Evolutionary conservation across 2,797 vertebrate genomes (phyloP).

Genomic region (Aeoliscus strigatus): DNA sequence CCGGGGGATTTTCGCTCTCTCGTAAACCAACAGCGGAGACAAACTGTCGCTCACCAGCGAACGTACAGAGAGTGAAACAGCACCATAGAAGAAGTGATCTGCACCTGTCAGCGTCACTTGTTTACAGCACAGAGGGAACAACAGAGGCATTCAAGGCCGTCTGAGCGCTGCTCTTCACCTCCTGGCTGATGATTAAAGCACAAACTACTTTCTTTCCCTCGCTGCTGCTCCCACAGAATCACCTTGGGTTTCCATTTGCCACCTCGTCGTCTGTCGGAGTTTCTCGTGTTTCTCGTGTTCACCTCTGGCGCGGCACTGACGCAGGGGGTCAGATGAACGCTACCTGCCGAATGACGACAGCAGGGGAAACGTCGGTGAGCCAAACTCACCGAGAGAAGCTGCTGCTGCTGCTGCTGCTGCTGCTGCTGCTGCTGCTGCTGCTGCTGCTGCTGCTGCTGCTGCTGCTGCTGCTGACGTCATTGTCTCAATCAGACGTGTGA

Average conservation of each 20-base stretch:
- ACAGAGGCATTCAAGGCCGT: conserved; percentile 23
- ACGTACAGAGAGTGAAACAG: conserved; percentile 21
- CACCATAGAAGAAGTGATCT: conserved; percentile 21
- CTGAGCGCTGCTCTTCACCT: conserved; percentile 23
- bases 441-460: too few species aligned
- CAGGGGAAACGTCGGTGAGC: conserved; percentile 5
- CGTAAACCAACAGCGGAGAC: too few species aligned
- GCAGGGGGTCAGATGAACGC: conserved; percentile 23
- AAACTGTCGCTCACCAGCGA: not conserved
- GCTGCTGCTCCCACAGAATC: not conserved
- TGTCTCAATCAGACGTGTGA: too few species aligned
- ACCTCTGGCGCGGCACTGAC: conserved; percentile 14
- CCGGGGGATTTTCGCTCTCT: too few species aligned
- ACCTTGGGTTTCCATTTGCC: conserved; percentile 11
- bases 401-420: conserved; percentile 1
- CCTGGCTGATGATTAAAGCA: conserved; percentile 48
- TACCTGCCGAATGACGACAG: conserved; percentile 1
- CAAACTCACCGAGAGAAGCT: conserved; percentile 10
- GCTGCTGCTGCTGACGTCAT: too few species aligned
- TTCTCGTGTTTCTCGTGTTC: conserved; percentile 14
- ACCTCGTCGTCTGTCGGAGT: conserved; percentile 7
- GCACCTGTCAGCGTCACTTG: conserved; percentile 28
- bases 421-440: not conserved
- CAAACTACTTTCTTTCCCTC: conserved; percentile 5
- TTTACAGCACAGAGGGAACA: conserved; percentile 32